These are phyloP conservation scores for Decapterus maruadsi DNA, from an alignment of 2,797 vertebrate genomes.

Conservation along the genomic window DNA sequence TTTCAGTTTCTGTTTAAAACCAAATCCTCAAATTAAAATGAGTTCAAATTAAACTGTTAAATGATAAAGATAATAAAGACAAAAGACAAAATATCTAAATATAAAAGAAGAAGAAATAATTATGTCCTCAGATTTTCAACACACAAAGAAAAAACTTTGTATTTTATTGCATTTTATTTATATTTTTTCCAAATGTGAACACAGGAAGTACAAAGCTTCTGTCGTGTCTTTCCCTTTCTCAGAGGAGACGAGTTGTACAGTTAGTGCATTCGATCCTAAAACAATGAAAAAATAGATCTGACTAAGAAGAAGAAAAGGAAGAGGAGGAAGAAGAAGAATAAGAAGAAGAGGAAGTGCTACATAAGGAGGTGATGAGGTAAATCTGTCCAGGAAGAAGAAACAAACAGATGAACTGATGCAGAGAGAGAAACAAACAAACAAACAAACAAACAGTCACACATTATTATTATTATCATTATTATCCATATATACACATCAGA, in stretches of 20 bases:
- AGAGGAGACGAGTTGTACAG: conserved; percentile 55
- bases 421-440: conserved; percentile 19
- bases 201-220: conserved; percentile 71
- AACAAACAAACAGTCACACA: conserved; percentile 43
- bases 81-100: background rate
- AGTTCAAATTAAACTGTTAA: background rate
- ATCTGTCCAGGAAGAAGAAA: conserved; percentile 70
- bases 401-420: conserved; percentile 53
- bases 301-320: conserved; percentile 64
- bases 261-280: conserved; percentile 77
- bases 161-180: conserved; percentile 62
- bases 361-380: conserved; percentile 79
- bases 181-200: conserved; percentile 71
- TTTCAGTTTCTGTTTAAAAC: background rate
- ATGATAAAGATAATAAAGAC: background rate
- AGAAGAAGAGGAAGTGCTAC: conserved; percentile 83
- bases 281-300: conserved; percentile 80
- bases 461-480: conserved; percentile 27
- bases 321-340: background rate
- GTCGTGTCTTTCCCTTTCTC: conserved; percentile 3
- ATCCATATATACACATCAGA: conserved; percentile 69
- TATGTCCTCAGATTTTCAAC: background rate
- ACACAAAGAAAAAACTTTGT: conserved; percentile 14
- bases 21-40: background rate
- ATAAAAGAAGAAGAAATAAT: background rate